Conservation (phyloP, 2,797 vertebrate genomes). For the Apogon talboti region DNA sequence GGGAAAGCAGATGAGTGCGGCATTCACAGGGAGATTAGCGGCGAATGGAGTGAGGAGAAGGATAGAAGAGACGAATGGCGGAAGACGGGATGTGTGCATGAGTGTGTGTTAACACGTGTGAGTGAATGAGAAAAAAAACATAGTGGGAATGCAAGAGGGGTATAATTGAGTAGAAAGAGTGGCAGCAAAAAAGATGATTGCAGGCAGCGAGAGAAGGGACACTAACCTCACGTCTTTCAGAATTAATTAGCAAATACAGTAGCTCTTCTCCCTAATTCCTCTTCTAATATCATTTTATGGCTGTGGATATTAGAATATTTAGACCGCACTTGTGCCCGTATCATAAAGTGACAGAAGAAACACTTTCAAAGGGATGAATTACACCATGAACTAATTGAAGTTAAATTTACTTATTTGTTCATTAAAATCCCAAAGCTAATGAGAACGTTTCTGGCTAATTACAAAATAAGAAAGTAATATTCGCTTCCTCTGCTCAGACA, state of each 20-base stretch:
- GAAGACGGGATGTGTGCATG: slow-evolving; percentile 32
- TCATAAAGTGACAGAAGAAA: slow-evolving; percentile 69
- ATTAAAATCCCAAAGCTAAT: slow-evolving; percentile 80
- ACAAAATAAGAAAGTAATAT: slow-evolving; percentile 82
- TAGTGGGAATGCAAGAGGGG: slow-evolving; percentile 42
- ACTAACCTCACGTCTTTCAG: slow-evolving; percentile 70
- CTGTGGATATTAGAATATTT: slow-evolving; percentile 71
- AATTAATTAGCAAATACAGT: slow-evolving; percentile 80
- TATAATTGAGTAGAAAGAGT: slow-evolving; percentile 65
- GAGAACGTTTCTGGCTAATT: slow-evolving; percentile 82
- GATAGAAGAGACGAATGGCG: slow-evolving; percentile 34
- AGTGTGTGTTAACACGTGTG: slow-evolving; percentile 36
- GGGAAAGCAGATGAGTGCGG: slow-evolving; percentile 61
- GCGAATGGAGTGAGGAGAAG: slow-evolving; percentile 45
- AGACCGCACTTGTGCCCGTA: slow-evolving; percentile 61
- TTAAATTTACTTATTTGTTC: slow-evolving; percentile 83
- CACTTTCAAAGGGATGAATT: slow-evolving; percentile 71
- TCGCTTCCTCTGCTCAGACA: slow-evolving; percentile 70
- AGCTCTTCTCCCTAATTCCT: slow-evolving; percentile 70
- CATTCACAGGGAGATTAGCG: slow-evolving; percentile 84
- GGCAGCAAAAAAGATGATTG: slow-evolving; percentile 65
- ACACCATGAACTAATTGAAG: slow-evolving; percentile 79
- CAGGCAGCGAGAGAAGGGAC: slow-evolving; percentile 59
- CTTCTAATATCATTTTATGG: slow-evolving; percentile 77
- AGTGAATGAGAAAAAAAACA: slow-evolving; percentile 33